Evolutionary conservation across 2,113 vertebrate species (phyloP), one percentile per base, ranked within the genome.

Genomic region (Lepus timidus): DNA sequence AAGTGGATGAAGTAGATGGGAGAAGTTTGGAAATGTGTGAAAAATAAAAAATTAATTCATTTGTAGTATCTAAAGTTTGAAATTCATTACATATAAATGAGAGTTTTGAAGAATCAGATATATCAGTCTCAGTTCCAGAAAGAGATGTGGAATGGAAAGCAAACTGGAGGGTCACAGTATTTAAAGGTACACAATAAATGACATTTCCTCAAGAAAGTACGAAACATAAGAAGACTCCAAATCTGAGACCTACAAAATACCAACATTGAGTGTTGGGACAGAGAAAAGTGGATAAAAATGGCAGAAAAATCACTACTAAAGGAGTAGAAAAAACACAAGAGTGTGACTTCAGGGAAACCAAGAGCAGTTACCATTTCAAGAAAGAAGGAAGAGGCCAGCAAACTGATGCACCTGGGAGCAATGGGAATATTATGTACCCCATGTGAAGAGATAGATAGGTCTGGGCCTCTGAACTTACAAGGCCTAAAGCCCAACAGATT

Each of bases 21-120:
- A 80, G 31, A 83, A 14, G 2, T 84, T 64, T 79, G 19, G 49
- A 93, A n/a, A 68, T 6, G 31, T 22, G 16, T 25, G 79, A 2
- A 29, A 33, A 36, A 90, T 44, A 71, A 65, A 89, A 96, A 85
- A 74, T 49, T 31, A 74, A 49, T n/a, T 68, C 44, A 86, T 68
- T 64, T 64, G 29, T 6, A 11, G 3, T 74, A 52, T 58, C 64
- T 75, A 19, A 80, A 88, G 39, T 58, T 80, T 93, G 33, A 84
- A 80, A 71, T 65, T 92, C 9, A 14, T 71, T 94, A 80, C 55
- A 90, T 19, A 67, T 23, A 86, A 13, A 51, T 22, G 44, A 90
- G n/a, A 94, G 23, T 70, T 83, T 93, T 80, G 25, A 85, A 65
- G 1, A 12, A 51, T 61, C 22, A 25, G 9, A 65, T 80, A 58